phyloP scores from a whole-genome alignment of 2,888 invertebrate species.

The Athalia rosae region DNA sequence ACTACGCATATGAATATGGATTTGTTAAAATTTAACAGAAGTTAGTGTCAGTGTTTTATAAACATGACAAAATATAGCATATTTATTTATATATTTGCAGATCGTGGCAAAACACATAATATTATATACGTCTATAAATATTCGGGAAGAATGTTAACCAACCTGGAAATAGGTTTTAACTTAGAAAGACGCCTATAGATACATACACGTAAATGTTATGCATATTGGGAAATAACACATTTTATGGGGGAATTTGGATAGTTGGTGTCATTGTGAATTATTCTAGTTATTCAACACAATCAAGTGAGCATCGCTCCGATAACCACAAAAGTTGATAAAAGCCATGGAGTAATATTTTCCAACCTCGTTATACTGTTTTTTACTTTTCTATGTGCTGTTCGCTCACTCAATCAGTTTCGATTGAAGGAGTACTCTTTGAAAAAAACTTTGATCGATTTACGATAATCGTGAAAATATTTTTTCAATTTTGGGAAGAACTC shows the following conservation, averaged over 20 bases:
- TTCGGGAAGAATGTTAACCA: slow-evolving; percentile 67
- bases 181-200: slow-evolving; percentile 56
- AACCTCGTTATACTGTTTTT: slow-evolving; percentile 3
- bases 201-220: slow-evolving; percentile 60
- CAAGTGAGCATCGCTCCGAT: slow-evolving; percentile 26
- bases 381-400: background rate
- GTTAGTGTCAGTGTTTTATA: slow-evolving; percentile 72
- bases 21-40: slow-evolving; percentile 74
- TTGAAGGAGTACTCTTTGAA: background rate
- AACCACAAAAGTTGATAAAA: background rate
- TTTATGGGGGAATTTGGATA: slow-evolving; percentile 64
- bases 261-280: slow-evolving; percentile 54
- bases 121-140: slow-evolving; percentile 63
- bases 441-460: background rate
- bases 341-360: slow-evolving; percentile 16
- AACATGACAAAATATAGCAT: slow-evolving; percentile 71
- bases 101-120: slow-evolving; percentile 63
- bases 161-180: slow-evolving; percentile 60
- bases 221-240: slow-evolving; percentile 62
- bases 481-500: no score
- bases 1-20: slow-evolving; percentile 56
- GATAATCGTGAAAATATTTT: background rate
- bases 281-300: slow-evolving; percentile 37
- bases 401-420: background rate
- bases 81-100: slow-evolving; percentile 69